These are phyloP conservation scores for Smutsia gigantea DNA, from an alignment of 2,797 vertebrate species.

Conservation along the genomic window DNA sequence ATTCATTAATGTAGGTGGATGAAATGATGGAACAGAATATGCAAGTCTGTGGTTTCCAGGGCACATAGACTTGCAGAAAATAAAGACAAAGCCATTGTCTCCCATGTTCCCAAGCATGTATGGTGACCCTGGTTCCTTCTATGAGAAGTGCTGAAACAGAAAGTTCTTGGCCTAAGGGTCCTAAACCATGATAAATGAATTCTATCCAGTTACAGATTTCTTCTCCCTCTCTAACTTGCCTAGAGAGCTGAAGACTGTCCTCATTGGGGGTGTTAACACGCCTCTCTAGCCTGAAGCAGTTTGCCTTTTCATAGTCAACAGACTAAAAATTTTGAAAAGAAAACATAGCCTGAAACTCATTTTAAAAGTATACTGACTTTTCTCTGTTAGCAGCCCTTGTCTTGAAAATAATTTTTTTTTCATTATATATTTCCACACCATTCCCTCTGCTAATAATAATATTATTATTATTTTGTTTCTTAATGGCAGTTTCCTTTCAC, in stretches of 20 bases:
- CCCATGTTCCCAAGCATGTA: not conserved
- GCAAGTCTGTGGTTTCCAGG: not conserved
- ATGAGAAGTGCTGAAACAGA: not conserved
- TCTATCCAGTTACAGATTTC: conserved; percentile 21
- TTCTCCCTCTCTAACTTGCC: not conserved
- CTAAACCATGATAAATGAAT: conserved; percentile 43
- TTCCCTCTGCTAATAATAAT: not conserved
- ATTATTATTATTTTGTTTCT: not conserved
- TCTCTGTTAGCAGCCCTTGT: not conserved
- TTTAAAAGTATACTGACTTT: conserved; percentile 33
- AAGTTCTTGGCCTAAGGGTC: conserved; percentile 33
- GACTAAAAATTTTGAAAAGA: conserved; percentile 50
- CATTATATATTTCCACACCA: not conserved
- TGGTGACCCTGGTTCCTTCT: not conserved
- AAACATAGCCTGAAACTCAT: conserved; percentile 28
- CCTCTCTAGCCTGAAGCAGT: conserved; percentile 62
- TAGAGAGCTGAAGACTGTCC: conserved; percentile 33
- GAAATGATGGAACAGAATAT: not conserved
- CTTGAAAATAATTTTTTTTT: not conserved
- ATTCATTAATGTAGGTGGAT: not conserved
- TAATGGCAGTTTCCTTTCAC: not conserved
- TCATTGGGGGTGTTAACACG: conserved; percentile 47
- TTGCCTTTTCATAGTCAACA: conserved; percentile 66
- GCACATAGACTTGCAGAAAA: not conserved
- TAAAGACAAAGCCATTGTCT: not conserved